Evolutionary conservation across 2,888 invertebrate genomes (phyloP), one percentile per base, ranked within the genome.

Genomic region (Chrysina gloriosa): DNA sequence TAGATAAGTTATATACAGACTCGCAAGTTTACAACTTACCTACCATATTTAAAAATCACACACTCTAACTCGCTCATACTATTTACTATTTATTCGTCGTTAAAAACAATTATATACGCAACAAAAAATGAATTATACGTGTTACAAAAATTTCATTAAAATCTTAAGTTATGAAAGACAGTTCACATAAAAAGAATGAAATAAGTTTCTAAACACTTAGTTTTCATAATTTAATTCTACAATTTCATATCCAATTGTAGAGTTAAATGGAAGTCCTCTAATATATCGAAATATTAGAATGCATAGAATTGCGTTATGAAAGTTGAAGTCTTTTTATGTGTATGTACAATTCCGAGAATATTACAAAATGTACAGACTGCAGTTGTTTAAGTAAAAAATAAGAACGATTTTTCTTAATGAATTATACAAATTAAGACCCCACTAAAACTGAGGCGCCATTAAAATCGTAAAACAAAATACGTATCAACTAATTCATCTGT

Each of bases 391-490:
- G 79, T 80, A 80, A 78, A 78, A 78, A 77, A 74, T 74, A 76
- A 76, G 75, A 75, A 70, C 71, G 70, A 72, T 70, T 68, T n/a
- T 65, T 70, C 69, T 63, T 65, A 52, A 69, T 70, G 73, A 77
- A 74, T 78, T 77, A 77, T 76, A 78, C 78, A 79, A 78, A 79
- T 80, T 76, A 73, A 67, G 79, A 76, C 79, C 78, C 83, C 84
- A 84, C 79, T 84, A 84, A 84, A 84, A 84, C 84, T 84, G 84
- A 83, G 82, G 82, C 78, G 77, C 74, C 23, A 11, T 39, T 64
- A 34, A 36, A 58, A 58, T 66, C 31, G 58, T 66, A 66, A 66
- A 66, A 66, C 54, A 52, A 64, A 42, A 47, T 56, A 66, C 47
- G 16, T 61, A 61, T 42, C 42, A 61, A 61, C 58, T 61, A 61